A percentile compares a stretch with the other conserved stretches of the same genome.
Conservation (phyloP, 2,113 vertebrate species). For the Labeo rohita region DNA sequence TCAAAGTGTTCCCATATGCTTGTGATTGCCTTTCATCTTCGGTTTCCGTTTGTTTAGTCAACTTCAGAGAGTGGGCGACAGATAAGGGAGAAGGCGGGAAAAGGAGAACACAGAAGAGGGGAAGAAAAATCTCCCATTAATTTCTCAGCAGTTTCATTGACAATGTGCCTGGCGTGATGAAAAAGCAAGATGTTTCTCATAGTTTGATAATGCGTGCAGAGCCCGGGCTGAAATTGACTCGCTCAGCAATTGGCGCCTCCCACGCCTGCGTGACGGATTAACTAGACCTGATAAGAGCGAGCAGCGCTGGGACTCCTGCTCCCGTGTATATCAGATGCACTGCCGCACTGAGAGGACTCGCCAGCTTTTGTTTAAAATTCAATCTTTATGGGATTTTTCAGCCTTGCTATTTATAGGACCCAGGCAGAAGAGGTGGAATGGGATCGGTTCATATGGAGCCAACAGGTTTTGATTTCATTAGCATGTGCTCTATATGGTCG, state of each 20-base stretch:
- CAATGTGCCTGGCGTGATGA: constrained; percentile 46
- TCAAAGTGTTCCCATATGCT: constrained; percentile 33
- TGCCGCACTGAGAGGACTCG: constrained; percentile 12
- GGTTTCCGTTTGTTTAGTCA: constrained; percentile 47
- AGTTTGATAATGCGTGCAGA: constrained; percentile 49
- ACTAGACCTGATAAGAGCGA: constrained; percentile 32
- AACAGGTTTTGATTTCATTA: not conserved
- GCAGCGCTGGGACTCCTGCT: constrained; percentile 15
- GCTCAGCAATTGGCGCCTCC: constrained; percentile 47
- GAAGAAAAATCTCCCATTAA: constrained; percentile 40
- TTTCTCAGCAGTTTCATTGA: constrained; percentile 51
- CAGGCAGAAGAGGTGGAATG: not conserved
- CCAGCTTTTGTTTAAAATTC: constrained; percentile 32
- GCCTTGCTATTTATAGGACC: not conserved
- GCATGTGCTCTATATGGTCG: not conserved
- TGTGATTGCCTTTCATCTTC: constrained; percentile 45
- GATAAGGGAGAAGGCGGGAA: constrained; percentile 21
- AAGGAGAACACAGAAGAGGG: constrained; percentile 10
- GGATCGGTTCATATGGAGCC: not conserved
- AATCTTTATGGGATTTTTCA: constrained; percentile 16
- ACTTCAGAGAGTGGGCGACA: constrained; percentile 38
- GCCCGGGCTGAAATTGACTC: constrained; percentile 46
- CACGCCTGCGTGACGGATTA: constrained; percentile 45
- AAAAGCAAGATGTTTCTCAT: constrained; percentile 49
- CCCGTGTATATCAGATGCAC: constrained; percentile 22